These are phyloP conservation scores for Spongilla lacustris DNA, from an alignment of 37 sponge, comb jelly and placozoan genomes.

Conservation along the genomic window DNA sequence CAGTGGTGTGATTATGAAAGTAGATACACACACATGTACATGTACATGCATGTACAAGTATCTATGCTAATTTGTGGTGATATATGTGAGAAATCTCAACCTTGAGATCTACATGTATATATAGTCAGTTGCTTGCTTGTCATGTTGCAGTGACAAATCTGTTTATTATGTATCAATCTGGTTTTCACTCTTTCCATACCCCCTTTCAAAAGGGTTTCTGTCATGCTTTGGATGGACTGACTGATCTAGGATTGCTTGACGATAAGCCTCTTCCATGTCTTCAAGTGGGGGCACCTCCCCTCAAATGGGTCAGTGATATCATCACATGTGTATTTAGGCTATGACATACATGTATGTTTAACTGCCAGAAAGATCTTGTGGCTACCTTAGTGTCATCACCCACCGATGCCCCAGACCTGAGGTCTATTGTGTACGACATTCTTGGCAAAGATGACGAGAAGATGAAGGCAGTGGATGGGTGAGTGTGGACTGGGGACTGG, in stretches of 20 bases:
- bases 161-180: no score
- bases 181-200: neutral
- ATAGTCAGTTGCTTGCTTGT: no score
- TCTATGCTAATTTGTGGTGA: no score
- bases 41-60: neutral
- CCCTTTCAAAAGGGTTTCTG: conserved; percentile 60
- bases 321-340: no score
- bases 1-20: no score
- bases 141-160: no score
- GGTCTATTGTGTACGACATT: conserved; percentile 42
- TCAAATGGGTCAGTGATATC: neutral
- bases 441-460: conserved; percentile 40
- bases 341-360: no score
- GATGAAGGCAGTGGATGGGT: conserved; percentile 66
- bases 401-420: conserved; percentile 24
- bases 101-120: no score
- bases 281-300: conserved; percentile 17
- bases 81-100: no score
- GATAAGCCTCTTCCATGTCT: conserved; percentile 51
- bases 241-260: conserved; percentile 68
- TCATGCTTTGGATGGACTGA: conserved; percentile 15
- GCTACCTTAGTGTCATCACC: conserved; percentile 53
- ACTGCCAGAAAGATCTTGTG: conserved; percentile 63
- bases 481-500: neutral
- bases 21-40: conserved; percentile 16